Evolutionary conservation across 2,888 invertebrate genomes (phyloP).

Genomic region (Acanthoscelides obtectus): DNA sequence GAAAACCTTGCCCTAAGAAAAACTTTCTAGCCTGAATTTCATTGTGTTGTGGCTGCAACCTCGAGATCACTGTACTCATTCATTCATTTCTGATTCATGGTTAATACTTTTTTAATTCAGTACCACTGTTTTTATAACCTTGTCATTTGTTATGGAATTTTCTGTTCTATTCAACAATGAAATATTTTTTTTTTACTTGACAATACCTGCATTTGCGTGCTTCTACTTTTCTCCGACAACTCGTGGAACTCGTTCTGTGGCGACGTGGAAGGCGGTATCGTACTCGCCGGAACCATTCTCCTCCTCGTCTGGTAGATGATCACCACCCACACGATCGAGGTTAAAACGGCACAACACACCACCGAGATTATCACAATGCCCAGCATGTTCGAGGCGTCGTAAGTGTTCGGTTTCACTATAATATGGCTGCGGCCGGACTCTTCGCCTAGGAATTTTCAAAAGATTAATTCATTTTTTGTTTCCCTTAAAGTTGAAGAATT

Average conservation of each 20-base stretch:
- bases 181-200: too few relatives aligned
- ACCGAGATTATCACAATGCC: conserved; percentile 87
- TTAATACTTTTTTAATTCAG: too few relatives aligned
- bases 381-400: conserved; percentile 71
- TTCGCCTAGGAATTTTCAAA: conserved; percentile 42
- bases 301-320: conserved; percentile 83
- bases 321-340: conserved; percentile 86
- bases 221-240: conserved; percentile 28
- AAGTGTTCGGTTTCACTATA: conserved; percentile 62
- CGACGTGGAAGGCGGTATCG: not conserved
- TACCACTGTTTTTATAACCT: too few relatives aligned
- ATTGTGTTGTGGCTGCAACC: too few relatives aligned
- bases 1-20: too few relatives aligned
- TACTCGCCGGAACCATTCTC: conserved; percentile 41
- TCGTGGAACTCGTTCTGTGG: conserved; percentile 21
- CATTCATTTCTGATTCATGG: too few relatives aligned
- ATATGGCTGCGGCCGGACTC: conserved; percentile 69
- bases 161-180: too few relatives aligned
- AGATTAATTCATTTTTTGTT: too few relatives aligned
- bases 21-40: too few relatives aligned
- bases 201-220: not conserved
- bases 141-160: too few relatives aligned
- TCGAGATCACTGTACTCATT: too few relatives aligned
- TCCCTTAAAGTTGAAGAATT: too few relatives aligned
- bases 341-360: conserved; percentile 87